Base-by-base conservation (phyloP, 2,888 invertebrate genomes). In the Tenthredo distinguenda region DNA sequence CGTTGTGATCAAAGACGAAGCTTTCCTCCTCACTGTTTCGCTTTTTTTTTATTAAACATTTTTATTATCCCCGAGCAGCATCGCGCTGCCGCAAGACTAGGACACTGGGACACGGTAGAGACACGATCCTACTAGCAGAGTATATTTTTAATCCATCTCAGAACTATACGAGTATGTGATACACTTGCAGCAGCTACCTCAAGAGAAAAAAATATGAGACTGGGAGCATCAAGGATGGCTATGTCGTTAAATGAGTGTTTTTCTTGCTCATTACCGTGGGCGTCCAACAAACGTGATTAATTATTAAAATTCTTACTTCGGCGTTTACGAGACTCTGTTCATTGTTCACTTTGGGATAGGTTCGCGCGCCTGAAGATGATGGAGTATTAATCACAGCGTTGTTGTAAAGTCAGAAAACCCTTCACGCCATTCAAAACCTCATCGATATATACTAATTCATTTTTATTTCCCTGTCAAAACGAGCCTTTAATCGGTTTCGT, bases 111-210 rank as follows among this genome's bases (percentile, higher is more conserved):
- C 12, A 47, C 15, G 37, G 68, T 31, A 26, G 31, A 68, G 71
- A 37, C 37, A 9, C 43, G 26, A 37, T n/a, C 18, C 21, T 31
- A 47, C 43, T 21, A 77, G 77, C 50, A 18, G 5, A 81, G 81
- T 81, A 43, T 81, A 81, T 81, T 81, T 81, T 81, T 81, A 81
- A 81, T 81, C 81, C 26, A 81, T 81, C 81, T 81, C 81, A 81
- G 81, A 81, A 40, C 81, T 50, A 37, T 21, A 21, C 40, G 37
- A 12, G 55, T 31, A 34, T 55, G 55, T 77, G 77, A 77, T 34
- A 74, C 37, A 77, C 31, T 55, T 77, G 31, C 4, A 62, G 21
- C 34, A n/a, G 0, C n/a, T 12, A 21, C 5, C 62, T 12, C 4
- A 15, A 62, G 37, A 62, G 40, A 81, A 21, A 40, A 12, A 40